Conservation (phyloP, 2,888 invertebrate genomes). For the Anthrax anthrax region DNA sequence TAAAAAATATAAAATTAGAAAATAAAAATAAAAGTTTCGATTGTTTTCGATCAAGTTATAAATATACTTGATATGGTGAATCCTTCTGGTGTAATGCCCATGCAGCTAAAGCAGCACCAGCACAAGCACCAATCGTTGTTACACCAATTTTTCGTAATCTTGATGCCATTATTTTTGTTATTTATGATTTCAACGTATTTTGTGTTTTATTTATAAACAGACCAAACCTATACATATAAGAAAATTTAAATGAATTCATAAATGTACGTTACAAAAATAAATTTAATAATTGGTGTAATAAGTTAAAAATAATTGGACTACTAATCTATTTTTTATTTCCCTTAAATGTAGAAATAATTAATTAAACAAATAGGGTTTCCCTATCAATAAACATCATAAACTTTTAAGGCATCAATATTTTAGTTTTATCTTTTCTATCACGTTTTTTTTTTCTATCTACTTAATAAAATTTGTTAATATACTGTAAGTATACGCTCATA, state of each 20-base stretch:
- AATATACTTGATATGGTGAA: conserved; percentile 20
- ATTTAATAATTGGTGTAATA: neutral
- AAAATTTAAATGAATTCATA: neutral
- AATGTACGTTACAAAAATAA: neutral
- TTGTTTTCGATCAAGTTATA: neutral
- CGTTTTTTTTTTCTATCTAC: too few species aligned
- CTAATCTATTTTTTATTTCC: too few species aligned
- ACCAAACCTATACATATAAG: too few species aligned
- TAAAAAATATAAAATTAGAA: neutral
- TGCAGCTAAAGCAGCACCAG: conserved; percentile 28
- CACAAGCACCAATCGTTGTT: conserved; percentile 29
- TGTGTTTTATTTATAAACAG: too few species aligned
- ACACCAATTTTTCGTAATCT: conserved; percentile 31
- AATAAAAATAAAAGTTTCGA: neutral
- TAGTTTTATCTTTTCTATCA: too few species aligned
- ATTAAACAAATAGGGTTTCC: too few species aligned
- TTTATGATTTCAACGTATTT: neutral
- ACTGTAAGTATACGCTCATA: too few species aligned
- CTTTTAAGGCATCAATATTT: too few species aligned
- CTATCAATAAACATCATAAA: too few species aligned
- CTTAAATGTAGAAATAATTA: too few species aligned
- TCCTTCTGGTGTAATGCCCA: conserved; percentile 27
- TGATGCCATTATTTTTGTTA: conserved; percentile 24
- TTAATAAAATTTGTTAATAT: too few species aligned
- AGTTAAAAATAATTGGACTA: too few species aligned